These are phyloP conservation scores for Reinhardtius hippoglossoides DNA, from an alignment of 2,113 vertebrate species.

Conservation along the genomic window DNA sequence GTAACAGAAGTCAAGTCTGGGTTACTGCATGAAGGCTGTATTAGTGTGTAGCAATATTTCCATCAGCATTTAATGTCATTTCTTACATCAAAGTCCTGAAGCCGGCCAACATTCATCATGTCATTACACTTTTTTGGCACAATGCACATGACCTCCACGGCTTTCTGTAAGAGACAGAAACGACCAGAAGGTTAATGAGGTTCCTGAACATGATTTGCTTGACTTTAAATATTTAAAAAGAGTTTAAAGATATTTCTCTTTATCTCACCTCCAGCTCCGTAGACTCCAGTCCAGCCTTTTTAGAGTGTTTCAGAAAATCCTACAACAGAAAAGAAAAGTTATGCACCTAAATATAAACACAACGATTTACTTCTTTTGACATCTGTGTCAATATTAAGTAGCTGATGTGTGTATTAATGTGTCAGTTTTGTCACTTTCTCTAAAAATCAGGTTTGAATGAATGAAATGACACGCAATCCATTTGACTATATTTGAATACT, in stretches of 20 bases:
- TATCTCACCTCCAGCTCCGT: constrained; percentile 91
- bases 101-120: constrained; percentile 98
- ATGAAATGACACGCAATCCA: too few species aligned
- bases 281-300: constrained; percentile 93
- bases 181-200: background rate
- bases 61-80: constrained; percentile 3
- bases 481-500: too few species aligned
- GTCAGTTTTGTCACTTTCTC: too few species aligned
- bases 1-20: background rate
- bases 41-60: background rate
- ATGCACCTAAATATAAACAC: background rate
- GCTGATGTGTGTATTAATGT: background rate
- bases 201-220: background rate
- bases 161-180: constrained; percentile 85
- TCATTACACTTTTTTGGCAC: constrained; percentile 98
- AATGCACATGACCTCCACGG: constrained; percentile 98
- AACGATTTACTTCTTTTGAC: background rate
- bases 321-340: constrained; percentile 60
- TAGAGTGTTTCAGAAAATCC: constrained; percentile 97
- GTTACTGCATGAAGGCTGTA: background rate
- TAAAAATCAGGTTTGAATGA: background rate
- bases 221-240: background rate
- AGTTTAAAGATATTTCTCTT: too few species aligned
- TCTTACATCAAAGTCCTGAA: constrained; percentile 98
- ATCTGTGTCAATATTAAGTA: too few species aligned